A percentile compares a stretch with the other conserved stretches of the same genome.
These are phyloP conservation scores for Ciconia boyciana DNA, from an alignment of 2,113 vertebrate species.

Conservation along the genomic window DNA sequence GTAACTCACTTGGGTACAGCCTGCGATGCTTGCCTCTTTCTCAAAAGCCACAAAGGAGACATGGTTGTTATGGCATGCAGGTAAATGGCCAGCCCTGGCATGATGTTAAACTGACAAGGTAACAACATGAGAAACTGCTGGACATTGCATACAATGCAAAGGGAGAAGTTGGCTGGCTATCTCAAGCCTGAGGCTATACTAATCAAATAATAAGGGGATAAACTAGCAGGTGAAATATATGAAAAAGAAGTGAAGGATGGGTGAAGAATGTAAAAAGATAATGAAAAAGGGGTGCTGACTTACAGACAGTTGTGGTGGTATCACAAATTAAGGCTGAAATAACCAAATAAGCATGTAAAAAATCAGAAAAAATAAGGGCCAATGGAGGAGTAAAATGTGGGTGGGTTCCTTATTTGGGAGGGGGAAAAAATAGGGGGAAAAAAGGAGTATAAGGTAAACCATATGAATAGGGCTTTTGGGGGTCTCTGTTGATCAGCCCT, in stretches of 20 bases:
- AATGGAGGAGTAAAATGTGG: neutral
- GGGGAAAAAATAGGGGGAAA: rapidly evolving
- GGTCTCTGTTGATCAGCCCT: neutral
- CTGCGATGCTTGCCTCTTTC: neutral
- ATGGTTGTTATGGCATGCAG: neutral
- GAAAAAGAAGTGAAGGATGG: neutral
- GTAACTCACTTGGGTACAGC: neutral
- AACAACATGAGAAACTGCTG: neutral
- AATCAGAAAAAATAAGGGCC: neutral
- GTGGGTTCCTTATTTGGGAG: neutral
- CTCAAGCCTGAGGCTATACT: neutral
- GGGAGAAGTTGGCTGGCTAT: neutral
- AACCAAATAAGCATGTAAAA: neutral
- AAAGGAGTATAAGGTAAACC: neutral
- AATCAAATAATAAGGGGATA: neutral
- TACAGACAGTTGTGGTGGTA: neutral
- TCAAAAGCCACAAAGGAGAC: neutral
- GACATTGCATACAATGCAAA: neutral
- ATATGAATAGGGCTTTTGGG: neutral
- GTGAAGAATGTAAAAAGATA: neutral
- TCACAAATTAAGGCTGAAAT: neutral
- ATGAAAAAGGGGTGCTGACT: neutral
- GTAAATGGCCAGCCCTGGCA: neutral
- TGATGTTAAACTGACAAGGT: neutral
- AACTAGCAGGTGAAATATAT: neutral